Base-by-base conservation (phyloP, 1,140 invertebrate species). In the honey bee (Apis mellifera) region DNA sequence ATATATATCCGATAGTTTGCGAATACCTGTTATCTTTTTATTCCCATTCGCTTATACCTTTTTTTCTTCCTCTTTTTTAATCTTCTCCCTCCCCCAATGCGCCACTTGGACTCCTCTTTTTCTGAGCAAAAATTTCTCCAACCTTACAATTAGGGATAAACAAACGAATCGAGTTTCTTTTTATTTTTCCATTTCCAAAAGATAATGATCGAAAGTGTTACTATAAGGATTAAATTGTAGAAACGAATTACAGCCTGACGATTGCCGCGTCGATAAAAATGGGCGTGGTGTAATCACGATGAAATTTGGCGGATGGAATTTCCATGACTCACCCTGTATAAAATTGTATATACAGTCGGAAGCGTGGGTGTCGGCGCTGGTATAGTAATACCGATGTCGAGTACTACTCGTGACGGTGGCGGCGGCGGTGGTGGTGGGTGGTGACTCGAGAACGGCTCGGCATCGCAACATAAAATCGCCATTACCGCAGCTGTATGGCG, bases 391-490 rank as follows among this genome's bases (percentile, higher is more conserved):
- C n/a, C 4, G 23, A 32, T 23, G 26, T 50, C 13, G 69, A 59
- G 50, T 17, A 62, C 12, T 11, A 48, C 4, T 17, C 8, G 66
- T 50, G 66, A 21, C 7, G 23, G 23, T 8, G 62, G 12, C 2
- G 26, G 23, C 26, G 17, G 17, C 8, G 8, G n/a, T 19, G 17
- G 42, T 54, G 64, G 32, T 71, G 57, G 57, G 73, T 55, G 52
- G 32, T 75, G 81, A 78, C 75, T 77, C 21, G 66, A 85, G 77
- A 82, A 78, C 74, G 82, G 74, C 74, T 79, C 83, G 84, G 83
- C 74, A 75, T 84, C 86, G 84, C 83, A 87, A 91, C 91, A 92
- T 93, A 93, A 93, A 93, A 92, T 92, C 79, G 89, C 91, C 90
- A 93, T 93, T 93, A 93, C 89, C 75, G 83, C 66, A 73, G 79